phyloP scores from a whole-genome alignment of 2,888 invertebrate species.

The Cancer borealis region DNA sequence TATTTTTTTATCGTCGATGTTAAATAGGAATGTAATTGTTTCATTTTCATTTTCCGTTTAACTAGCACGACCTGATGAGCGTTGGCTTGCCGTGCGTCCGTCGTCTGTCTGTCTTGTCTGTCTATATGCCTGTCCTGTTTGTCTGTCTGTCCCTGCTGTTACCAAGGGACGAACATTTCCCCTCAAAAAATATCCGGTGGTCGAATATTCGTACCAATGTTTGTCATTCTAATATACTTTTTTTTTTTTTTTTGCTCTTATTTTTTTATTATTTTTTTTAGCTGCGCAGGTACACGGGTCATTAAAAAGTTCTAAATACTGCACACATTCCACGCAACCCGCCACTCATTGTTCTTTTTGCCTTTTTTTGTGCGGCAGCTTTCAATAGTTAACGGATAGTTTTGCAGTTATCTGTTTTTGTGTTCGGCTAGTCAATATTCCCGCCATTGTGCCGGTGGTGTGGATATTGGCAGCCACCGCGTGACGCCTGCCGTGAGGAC shows the following conservation, averaged over 20 bases:
- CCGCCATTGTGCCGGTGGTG: neutral
- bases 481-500: neutral
- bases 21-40: conserved; percentile 29
- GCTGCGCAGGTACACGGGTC: neutral
- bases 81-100: neutral
- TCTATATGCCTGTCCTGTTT: neutral
- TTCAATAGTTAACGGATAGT: neutral
- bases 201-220: neutral
- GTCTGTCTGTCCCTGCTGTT: neutral
- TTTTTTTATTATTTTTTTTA: neutral
- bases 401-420: neutral
- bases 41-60: conserved; percentile 37
- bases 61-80: neutral
- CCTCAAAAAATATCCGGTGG: neutral
- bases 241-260: too few relatives aligned
- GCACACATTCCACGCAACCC: neutral
- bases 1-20: neutral
- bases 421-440: conserved; percentile 1
- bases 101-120: neutral
- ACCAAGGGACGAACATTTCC: neutral
- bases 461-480: neutral
- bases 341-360: neutral
- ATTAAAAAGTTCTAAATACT: neutral
- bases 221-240: neutral
- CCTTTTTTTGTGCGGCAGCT: neutral